These are phyloP conservation scores for Apodemus sylvaticus DNA, from an alignment of 2,113 vertebrate species.

Conservation along the genomic window DNA sequence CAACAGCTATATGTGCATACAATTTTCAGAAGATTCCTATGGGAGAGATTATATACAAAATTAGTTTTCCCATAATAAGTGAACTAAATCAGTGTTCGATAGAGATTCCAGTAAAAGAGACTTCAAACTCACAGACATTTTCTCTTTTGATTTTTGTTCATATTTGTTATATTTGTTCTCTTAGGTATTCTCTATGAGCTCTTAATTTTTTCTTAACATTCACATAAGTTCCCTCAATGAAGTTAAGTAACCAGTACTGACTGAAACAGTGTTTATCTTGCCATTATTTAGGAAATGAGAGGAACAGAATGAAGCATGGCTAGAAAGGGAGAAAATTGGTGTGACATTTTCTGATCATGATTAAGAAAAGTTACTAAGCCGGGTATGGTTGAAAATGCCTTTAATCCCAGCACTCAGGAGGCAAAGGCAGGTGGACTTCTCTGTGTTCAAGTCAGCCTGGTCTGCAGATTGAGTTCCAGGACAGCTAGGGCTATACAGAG, in stretches of 20 bases:
- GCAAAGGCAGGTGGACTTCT: background rate
- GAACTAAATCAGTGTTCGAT: background rate
- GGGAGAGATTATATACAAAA: constrained; percentile 38
- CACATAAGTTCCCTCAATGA: background rate
- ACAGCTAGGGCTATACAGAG: background rate
- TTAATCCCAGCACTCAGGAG: background rate
- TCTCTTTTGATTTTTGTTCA: constrained; percentile 25
- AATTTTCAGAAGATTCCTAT: constrained; percentile 47
- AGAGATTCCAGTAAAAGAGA: background rate
- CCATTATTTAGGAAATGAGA: background rate
- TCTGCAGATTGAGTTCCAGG: background rate
- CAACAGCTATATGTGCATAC: background rate
- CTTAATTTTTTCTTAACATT: background rate
- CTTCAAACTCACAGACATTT: background rate
- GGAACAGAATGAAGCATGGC: background rate
- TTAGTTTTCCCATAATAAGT: background rate
- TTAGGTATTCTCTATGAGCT: background rate
- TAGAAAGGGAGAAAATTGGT: background rate
- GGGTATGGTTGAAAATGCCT: too few species aligned
- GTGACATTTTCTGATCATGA: background rate
- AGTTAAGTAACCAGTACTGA: background rate
- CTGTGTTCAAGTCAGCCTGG: background rate
- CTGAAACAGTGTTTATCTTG: constrained; percentile 4
- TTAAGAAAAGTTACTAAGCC: background rate
- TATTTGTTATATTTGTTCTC: constrained; percentile 35